Percentiles rank a stretch among this genome's conserved stretches.
Evolutionary conservation across 2,797 vertebrate species (phyloP).

Genomic region (Carapus acus): DNA sequence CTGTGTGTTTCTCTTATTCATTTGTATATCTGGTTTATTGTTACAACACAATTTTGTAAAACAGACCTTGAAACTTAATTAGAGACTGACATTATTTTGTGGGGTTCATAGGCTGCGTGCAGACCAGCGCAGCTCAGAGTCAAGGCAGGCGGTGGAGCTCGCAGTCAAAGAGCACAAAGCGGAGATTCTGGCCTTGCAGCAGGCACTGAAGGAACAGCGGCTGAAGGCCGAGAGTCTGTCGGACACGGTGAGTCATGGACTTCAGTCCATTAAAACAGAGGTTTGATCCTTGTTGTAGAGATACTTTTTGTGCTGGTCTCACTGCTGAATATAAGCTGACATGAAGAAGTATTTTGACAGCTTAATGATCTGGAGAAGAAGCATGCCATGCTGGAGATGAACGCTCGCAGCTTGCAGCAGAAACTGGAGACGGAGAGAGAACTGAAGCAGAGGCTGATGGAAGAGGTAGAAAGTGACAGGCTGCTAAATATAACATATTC

Average conservation of each 20-base stretch:
- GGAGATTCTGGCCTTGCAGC: conserved; percentile 92
- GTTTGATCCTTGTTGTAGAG: neutral
- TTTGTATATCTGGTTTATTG: too few relatives aligned
- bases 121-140: conserved; percentile 94
- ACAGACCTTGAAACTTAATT: too few relatives aligned
- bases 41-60: too few relatives aligned
- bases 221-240: conserved; percentile 98
- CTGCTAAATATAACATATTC: conserved; percentile 1
- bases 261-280: neutral
- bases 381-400: conserved; percentile 97
- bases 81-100: too few relatives aligned
- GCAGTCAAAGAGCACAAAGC: conserved; percentile 98
- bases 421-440: conserved; percentile 96
- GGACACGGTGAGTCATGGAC: conserved; percentile 80
- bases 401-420: conserved; percentile 93
- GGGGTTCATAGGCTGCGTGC: conserved; percentile 81
- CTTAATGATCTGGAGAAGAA: conserved; percentile 98
- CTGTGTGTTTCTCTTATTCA: conserved; percentile 14
- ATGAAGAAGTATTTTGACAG: conserved; percentile 57
- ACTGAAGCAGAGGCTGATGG: conserved; percentile 94
- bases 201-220: conserved; percentile 96
- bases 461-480: conserved; percentile 78
- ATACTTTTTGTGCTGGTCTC: neutral
- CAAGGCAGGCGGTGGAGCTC: conserved; percentile 94
- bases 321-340: conserved; percentile 9